These are phyloP conservation scores for Trichechus manatus DNA, from an alignment of 2,113 vertebrate species.

Conservation along the genomic window DNA sequence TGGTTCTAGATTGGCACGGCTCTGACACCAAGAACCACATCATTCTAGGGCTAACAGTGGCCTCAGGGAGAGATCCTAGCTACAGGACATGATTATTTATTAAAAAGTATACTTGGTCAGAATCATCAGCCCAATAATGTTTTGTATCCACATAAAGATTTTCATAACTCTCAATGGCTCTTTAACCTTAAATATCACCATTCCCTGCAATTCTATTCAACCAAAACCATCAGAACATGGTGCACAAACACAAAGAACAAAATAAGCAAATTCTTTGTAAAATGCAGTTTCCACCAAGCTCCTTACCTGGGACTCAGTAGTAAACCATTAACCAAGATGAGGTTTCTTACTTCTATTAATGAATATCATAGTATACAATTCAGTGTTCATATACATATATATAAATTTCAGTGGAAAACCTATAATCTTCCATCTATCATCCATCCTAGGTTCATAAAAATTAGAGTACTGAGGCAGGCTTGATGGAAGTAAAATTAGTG, in stretches of 20 bases:
- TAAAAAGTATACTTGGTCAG: background rate
- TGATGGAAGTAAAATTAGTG: constrained; percentile 43
- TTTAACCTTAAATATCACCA: background rate
- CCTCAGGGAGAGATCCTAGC: background rate
- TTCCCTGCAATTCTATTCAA: background rate
- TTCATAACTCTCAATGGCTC: background rate
- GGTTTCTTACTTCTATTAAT: constrained; percentile 7
- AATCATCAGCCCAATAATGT: background rate
- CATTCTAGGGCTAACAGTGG: background rate
- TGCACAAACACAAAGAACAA: constrained; percentile 28
- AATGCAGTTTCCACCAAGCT: background rate
- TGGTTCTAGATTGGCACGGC: constrained; percentile 43
- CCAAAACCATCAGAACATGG: constrained; percentile 17
- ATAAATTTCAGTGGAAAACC: background rate
- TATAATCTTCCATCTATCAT: background rate
- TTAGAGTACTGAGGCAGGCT: background rate
- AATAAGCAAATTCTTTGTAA: constrained; percentile 36
- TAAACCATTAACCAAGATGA: constrained; percentile 31
- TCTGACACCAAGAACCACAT: background rate
- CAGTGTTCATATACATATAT: background rate
- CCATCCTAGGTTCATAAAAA: background rate
- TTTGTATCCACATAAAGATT: background rate
- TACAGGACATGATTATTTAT: background rate
- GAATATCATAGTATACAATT: constrained; percentile 24
- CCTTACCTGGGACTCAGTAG: constrained; percentile 55